These are phyloP conservation scores for Philaenus spumarius DNA, from an alignment of 1,140 invertebrate genomes.

Conservation along the genomic window DNA sequence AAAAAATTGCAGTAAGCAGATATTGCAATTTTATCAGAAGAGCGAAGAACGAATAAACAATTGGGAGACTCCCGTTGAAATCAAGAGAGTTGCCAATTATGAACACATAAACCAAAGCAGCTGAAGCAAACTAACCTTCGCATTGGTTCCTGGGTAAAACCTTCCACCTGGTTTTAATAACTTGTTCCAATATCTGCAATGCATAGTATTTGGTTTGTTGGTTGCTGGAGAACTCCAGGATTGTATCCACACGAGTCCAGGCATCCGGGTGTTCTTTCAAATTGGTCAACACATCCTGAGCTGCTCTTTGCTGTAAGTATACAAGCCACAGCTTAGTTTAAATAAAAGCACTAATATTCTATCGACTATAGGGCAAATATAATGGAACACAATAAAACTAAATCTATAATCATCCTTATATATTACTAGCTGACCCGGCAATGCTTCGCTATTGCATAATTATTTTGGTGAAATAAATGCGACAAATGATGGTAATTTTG, in stretches of 20 bases:
- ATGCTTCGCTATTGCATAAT: too few relatives aligned
- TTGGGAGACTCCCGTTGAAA: too few relatives aligned
- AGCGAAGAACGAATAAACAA: too few relatives aligned
- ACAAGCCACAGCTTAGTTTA: too few relatives aligned
- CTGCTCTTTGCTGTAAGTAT: conserved; percentile 69
- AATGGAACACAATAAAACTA: background rate
- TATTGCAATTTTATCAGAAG: too few relatives aligned
- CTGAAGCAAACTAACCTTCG: conserved; percentile 74
- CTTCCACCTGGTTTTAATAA: conserved; percentile 99
- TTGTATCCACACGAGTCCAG: conserved; percentile 98
- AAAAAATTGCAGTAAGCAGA: too few relatives aligned
- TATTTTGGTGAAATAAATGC: too few relatives aligned
- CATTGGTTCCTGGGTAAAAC: conserved; percentile 96
- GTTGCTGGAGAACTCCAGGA: conserved; percentile 86
- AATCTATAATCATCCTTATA: too few relatives aligned
- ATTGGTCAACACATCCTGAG: conserved; percentile 90
- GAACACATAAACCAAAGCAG: too few relatives aligned
- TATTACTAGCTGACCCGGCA: too few relatives aligned
- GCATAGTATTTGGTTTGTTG: conserved; percentile 99
- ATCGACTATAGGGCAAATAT: background rate
- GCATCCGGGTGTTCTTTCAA: conserved; percentile 98
- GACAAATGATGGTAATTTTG: too few relatives aligned
- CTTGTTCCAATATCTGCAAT: conserved; percentile 97
- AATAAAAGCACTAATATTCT: background rate
- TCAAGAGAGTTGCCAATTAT: too few relatives aligned